Evolutionary conservation across 2,113 vertebrate species (phyloP).

Genomic region (Mungos mungo): DNA sequence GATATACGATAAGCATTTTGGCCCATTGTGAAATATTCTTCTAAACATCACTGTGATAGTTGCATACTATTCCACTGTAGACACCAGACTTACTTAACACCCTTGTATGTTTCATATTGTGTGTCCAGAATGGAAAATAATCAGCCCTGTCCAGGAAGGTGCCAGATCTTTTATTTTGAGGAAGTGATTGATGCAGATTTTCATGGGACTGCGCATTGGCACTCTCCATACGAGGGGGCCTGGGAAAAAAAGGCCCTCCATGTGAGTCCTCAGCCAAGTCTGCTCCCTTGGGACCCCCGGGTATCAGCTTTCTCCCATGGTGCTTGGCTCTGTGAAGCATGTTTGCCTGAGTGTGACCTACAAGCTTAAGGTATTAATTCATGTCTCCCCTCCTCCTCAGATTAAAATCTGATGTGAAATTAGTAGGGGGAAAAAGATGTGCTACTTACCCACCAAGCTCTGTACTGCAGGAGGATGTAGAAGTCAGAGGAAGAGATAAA

Average conservation of each 20-base stretch:
- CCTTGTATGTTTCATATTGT: not conserved
- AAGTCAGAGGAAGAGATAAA: constrained; percentile 80
- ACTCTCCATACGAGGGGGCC: rapidly evolving
- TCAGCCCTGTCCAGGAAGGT: not conserved
- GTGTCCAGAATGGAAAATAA: not conserved
- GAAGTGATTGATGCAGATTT: not conserved
- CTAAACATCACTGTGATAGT: not conserved
- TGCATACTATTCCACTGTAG: not conserved
- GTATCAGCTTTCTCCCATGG: not conserved
- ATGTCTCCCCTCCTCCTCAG: constrained; percentile 50
- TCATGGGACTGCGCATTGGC: rapidly evolving
- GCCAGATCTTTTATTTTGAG: not conserved
- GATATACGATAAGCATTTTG: not conserved
- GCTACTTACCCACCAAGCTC: constrained; percentile 65
- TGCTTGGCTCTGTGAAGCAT: constrained; percentile 60
- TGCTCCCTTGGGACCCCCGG: not conserved
- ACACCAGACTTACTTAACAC: not conserved
- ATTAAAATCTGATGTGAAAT: constrained; percentile 82
- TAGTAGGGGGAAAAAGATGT: constrained; percentile 74
- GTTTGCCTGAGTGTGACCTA: constrained; percentile 77
- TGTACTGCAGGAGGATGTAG: constrained; percentile 72
- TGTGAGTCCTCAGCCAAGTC: rapidly evolving
- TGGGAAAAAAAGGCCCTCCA: not conserved
- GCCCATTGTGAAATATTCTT: not conserved
- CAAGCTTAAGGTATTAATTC: constrained; percentile 79